These are phyloP conservation scores for Crotophaga sulcirostris DNA, from an alignment of 2,113 vertebrate species.

Conservation along the genomic window DNA sequence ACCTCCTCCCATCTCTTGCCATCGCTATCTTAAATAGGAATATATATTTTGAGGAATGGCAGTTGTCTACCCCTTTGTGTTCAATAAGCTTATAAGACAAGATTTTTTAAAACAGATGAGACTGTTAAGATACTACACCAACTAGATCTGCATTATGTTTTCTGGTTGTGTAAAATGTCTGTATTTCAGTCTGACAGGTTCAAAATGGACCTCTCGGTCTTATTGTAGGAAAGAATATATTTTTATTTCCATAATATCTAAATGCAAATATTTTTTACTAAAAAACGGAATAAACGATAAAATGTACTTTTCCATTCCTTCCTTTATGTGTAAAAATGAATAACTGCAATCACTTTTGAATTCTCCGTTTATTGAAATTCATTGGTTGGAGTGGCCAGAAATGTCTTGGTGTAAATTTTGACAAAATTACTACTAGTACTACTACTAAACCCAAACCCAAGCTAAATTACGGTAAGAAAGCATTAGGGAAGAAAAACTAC, in stretches of 20 bases:
- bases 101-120: background rate
- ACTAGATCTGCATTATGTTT: background rate
- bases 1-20: background rate
- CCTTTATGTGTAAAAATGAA: background rate
- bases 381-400: background rate
- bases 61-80: accelerated
- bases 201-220: background rate
- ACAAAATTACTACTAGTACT: background rate
- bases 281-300: background rate
- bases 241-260: background rate
- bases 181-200: background rate
- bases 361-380: background rate
- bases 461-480: background rate
- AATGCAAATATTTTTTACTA: background rate
- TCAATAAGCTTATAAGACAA: background rate
- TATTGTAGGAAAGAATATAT: background rate
- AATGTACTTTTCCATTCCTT: background rate
- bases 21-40: background rate
- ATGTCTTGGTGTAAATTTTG: background rate
- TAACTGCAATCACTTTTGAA: background rate
- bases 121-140: background rate
- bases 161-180: background rate
- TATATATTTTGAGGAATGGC: background rate
- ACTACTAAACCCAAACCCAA: background rate
- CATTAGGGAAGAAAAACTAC: background rate